Evolutionary conservation across 2,888 invertebrate genomes (phyloP).

Genomic region (Cinara cedri): DNA sequence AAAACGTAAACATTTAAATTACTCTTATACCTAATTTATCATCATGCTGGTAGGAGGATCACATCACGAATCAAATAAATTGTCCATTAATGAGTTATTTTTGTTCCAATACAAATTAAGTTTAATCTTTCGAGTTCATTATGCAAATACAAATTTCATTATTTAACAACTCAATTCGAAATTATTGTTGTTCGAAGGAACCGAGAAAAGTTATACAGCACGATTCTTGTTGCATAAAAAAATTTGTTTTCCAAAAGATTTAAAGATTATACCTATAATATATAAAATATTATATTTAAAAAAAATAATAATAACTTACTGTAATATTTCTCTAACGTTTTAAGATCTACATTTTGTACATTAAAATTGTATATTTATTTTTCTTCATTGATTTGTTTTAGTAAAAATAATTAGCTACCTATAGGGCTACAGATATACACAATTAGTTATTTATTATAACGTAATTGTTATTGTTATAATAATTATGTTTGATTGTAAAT

Average conservation of each 20-base stretch:
- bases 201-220: background rate
- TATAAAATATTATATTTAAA: background rate
- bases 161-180: slow-evolving; percentile 4
- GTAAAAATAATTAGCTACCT: too few relatives aligned
- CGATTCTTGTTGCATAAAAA: background rate
- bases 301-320: too few relatives aligned
- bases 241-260: background rate
- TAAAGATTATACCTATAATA: background rate
- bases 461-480: too few relatives aligned
- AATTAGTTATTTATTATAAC: too few relatives aligned
- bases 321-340: too few relatives aligned
- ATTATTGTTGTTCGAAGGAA: background rate
- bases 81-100: slow-evolving; percentile 1
- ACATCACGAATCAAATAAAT: slow-evolving; percentile 20
- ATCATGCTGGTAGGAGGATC: background rate
- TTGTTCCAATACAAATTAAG: slow-evolving; percentile 20
- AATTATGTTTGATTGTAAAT: too few relatives aligned
- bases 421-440: too few relatives aligned
- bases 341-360: too few relatives aligned
- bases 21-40: background rate
- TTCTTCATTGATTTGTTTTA: too few relatives aligned
- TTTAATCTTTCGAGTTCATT: slow-evolving; percentile 12
- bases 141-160: slow-evolving; percentile 13
- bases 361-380: too few relatives aligned
- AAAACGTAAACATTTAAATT: background rate